A percentile compares a stretch with the other conserved stretches of the same genome.
These are phyloP conservation scores for Platygyra sinensis DNA, from an alignment of 64 coral and sea anemone genomes.

Conservation along the genomic window DNA sequence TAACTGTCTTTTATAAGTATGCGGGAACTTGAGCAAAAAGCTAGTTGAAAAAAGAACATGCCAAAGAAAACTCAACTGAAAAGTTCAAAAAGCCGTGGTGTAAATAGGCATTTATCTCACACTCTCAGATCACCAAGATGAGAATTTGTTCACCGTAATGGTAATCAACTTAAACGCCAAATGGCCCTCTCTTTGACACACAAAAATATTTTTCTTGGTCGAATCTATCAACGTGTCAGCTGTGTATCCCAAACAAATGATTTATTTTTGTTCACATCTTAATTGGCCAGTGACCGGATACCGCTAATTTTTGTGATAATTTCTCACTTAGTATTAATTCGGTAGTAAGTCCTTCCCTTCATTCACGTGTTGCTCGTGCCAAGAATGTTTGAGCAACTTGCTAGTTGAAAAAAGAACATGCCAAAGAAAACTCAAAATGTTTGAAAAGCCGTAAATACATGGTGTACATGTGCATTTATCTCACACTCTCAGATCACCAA, in stretches of 20 bases:
- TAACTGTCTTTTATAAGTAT: conserved; percentile 18
- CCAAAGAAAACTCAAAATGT: not conserved
- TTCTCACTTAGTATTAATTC: not conserved
- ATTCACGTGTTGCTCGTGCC: too few relatives aligned
- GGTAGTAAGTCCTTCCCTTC: not conserved
- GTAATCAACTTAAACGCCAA: too few relatives aligned
- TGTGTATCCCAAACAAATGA: conserved; percentile 6
- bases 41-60: not conserved
- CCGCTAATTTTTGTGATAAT: too few relatives aligned
- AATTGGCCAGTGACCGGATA: too few relatives aligned
- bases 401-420: too few relatives aligned
- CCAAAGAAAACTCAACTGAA: not conserved
- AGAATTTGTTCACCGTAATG: too few relatives aligned
- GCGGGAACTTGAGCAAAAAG: conserved; percentile 12
- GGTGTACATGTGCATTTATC: conserved; percentile 4
- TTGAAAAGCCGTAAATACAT: not conserved
- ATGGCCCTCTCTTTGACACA: not conserved
- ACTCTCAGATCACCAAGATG: too few relatives aligned
- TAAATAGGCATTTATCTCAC: not conserved
- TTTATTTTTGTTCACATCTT: not conserved
- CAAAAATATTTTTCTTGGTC: not conserved
- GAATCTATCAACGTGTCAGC: conserved; percentile 3
- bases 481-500: not conserved
- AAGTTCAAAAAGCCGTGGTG: too few relatives aligned
- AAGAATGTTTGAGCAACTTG: too few relatives aligned